phyloP scores from a whole-genome alignment of 2,888 invertebrate genomes.

The Laothoe populi region DNA sequence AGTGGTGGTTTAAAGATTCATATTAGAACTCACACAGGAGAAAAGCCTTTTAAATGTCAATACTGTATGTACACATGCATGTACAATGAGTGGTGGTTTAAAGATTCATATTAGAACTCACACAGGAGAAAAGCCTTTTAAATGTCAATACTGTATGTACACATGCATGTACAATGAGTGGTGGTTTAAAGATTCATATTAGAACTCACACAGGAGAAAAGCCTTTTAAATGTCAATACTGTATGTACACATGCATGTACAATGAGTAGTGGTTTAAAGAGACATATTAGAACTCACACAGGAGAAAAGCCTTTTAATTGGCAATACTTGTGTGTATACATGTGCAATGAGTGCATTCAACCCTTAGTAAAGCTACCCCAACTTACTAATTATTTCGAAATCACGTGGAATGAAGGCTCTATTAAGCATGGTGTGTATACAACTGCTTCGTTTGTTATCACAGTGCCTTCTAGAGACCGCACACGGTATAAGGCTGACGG shows the following conservation, averaged over 20 bases:
- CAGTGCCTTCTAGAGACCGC: conserved; percentile 54
- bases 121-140: neutral
- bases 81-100: neutral
- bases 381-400: too few relatives aligned
- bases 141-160: too few relatives aligned
- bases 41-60: neutral
- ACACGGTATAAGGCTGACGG: conserved; percentile 47
- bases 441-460: conserved; percentile 26
- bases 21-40: neutral
- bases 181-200: neutral
- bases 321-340: neutral
- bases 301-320: neutral
- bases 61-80: neutral
- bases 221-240: neutral
- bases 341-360: neutral
- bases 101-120: neutral
- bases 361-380: too few relatives aligned
- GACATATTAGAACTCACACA: neutral
- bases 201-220: neutral
- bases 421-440: neutral
- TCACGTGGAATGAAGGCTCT: neutral
- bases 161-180: neutral
- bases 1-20: neutral
- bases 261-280: neutral
- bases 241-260: neutral